These are phyloP conservation scores for Ips nitidus DNA, from an alignment of 1,140 invertebrate genomes.

Conservation along the genomic window DNA sequence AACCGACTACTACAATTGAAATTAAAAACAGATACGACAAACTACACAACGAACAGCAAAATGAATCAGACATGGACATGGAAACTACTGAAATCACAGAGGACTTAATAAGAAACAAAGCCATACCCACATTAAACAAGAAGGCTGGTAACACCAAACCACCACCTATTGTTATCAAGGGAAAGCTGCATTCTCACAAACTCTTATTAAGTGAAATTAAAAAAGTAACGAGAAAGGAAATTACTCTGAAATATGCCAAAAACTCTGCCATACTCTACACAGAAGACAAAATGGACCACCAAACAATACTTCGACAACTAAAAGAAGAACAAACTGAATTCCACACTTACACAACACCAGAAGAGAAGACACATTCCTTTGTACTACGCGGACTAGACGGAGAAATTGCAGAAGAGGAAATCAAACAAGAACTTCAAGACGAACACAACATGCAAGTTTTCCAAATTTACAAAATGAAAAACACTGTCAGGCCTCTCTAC, in stretches of 20 bases:
- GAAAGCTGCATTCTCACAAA: neutral
- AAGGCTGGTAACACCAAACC: neutral
- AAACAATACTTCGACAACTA: neutral
- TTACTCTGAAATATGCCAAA: slow-evolving; percentile 14
- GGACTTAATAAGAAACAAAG: neutral
- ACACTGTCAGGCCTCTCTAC: neutral
- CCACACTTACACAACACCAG: slow-evolving; percentile 15
- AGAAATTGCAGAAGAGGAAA: neutral
- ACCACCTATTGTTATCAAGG: neutral
- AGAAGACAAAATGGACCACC: neutral
- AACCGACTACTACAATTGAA: too few species aligned
- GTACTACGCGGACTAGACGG: slow-evolving; percentile 10
- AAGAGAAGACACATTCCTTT: slow-evolving; percentile 20
- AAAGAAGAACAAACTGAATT: slow-evolving; percentile 3
- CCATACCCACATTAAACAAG: neutral
- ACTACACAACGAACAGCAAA: too few species aligned
- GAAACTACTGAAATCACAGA: neutral
- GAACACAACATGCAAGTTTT: neutral
- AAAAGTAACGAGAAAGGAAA: neutral
- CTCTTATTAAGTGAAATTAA: neutral
- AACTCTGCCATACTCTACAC: slow-evolving; percentile 1
- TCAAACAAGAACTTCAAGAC: slow-evolving; percentile 7
- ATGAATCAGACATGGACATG: too few species aligned
- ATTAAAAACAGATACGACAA: too few species aligned
- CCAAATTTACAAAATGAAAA: slow-evolving; percentile 6